phyloP scores from a whole-genome alignment of 2,888 invertebrate genomes.

The Melolontha melolontha region DNA sequence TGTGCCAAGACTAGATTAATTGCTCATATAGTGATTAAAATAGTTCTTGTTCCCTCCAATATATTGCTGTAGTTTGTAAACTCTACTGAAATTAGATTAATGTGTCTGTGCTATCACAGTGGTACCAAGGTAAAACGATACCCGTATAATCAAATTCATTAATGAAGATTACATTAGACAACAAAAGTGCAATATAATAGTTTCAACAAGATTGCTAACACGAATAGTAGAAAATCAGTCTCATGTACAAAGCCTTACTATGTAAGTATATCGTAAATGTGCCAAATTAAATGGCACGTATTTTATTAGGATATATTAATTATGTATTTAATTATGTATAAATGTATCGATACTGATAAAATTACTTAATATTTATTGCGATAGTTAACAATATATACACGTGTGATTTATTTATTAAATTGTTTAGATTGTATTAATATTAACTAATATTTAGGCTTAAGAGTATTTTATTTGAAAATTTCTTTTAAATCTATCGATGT shows the following conservation, averaged over 20 bases:
- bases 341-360: background rate
- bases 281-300: constrained; percentile 26
- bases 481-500: constrained; percentile 26
- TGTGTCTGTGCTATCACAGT: constrained; percentile 45
- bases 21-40: constrained; percentile 42
- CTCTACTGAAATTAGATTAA: constrained; percentile 25
- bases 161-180: constrained; percentile 39
- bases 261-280: constrained; percentile 38
- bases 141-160: constrained; percentile 37
- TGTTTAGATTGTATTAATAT: constrained; percentile 3
- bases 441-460: background rate
- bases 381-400: constrained; percentile 4
- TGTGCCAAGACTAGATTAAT: constrained; percentile 44
- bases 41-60: constrained; percentile 45
- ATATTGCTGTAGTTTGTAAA: constrained; percentile 44
- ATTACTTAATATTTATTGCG: background rate
- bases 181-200: constrained; percentile 42
- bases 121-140: constrained; percentile 44
- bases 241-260: constrained; percentile 56
- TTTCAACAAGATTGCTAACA: constrained; percentile 43
- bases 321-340: constrained; percentile 3
- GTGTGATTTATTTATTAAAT: constrained; percentile 11
- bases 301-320: background rate
- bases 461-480: background rate
- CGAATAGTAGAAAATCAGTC: constrained; percentile 58